Conservation (phyloP, 2,888 invertebrate genomes). For the Lepidocyrtoides sp. region DNA sequence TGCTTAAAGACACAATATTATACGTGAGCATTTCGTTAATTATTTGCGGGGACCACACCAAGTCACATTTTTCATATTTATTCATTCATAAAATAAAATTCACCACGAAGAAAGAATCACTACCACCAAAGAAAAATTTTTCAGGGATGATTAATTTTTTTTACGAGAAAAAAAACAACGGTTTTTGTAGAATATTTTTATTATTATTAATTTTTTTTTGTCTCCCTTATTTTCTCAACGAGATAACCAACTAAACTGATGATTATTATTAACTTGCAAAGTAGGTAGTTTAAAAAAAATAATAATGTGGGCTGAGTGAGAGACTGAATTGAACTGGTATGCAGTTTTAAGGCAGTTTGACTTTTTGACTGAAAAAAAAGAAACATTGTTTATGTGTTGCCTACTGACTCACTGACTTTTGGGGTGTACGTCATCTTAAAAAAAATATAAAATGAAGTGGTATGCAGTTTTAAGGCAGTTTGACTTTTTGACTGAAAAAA, state of each 20-base stretch:
- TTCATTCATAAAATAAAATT: conserved; percentile 17
- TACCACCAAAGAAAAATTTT: too few relatives aligned
- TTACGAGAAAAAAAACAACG: too few relatives aligned
- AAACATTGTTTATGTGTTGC: conserved; percentile 29
- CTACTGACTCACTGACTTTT: conserved; percentile 48
- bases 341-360: conserved; percentile 17
- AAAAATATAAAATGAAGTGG: neutral
- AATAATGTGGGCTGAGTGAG: too few relatives aligned
- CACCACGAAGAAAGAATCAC: too few relatives aligned
- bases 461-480: conserved; percentile 24
- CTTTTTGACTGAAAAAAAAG: neutral
- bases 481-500: neutral
- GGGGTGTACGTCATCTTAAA: neutral
- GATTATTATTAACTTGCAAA: too few relatives aligned
- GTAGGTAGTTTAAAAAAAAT: neutral
- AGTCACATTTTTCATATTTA: conserved; percentile 68
- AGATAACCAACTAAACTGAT: too few relatives aligned
- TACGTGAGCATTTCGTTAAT: conserved; percentile 29
- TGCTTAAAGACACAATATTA: conserved; percentile 30
- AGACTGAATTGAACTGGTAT: neutral
- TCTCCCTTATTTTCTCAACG: too few relatives aligned
- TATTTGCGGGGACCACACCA: conserved; percentile 61
- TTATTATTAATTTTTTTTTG: too few relatives aligned
- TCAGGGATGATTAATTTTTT: too few relatives aligned
- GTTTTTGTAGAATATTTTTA: too few relatives aligned